These are phyloP conservation scores for Melieria picta DNA, from an alignment of 2,888 invertebrate species.

Conservation along the genomic window DNA sequence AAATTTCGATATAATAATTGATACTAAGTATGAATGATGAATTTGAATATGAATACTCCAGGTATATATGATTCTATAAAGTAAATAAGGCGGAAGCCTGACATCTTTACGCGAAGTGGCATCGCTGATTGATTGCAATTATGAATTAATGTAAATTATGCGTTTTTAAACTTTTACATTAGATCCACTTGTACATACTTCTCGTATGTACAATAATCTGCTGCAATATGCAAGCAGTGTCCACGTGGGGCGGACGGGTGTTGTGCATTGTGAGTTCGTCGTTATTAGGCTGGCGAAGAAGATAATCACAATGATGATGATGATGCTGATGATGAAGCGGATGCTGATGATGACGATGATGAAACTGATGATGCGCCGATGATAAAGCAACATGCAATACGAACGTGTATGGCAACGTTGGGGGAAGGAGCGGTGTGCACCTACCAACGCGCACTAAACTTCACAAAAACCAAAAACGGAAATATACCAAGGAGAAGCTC, in stretches of 20 bases:
- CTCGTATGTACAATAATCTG: neutral
- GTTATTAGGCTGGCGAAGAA: neutral
- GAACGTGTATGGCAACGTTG: no score
- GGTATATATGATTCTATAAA: no score
- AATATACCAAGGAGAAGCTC: constrained; percentile 40
- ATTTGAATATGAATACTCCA: no score
- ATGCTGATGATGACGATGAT: constrained; percentile 12
- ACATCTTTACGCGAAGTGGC: no score
- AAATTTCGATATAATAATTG: no score
- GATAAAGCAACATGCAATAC: constrained; percentile 21
- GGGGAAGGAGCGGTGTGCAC: no score
- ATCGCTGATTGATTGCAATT: no score
- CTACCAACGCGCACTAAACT: no score
- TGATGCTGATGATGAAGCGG: neutral
- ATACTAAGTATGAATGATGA: no score
- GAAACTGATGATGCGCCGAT: neutral
- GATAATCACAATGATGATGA: constrained; percentile 18
- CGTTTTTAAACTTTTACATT: no score
- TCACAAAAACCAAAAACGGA: constrained; percentile 40
- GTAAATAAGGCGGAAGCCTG: no score
- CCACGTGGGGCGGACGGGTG: neutral
- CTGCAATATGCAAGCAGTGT: neutral
- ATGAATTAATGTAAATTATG: no score
- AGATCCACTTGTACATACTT: neutral
- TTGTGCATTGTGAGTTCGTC: neutral